These are phyloP conservation scores for Eonycteris spelaea DNA, from an alignment of 2,113 vertebrate genomes.

Conservation along the genomic window DNA sequence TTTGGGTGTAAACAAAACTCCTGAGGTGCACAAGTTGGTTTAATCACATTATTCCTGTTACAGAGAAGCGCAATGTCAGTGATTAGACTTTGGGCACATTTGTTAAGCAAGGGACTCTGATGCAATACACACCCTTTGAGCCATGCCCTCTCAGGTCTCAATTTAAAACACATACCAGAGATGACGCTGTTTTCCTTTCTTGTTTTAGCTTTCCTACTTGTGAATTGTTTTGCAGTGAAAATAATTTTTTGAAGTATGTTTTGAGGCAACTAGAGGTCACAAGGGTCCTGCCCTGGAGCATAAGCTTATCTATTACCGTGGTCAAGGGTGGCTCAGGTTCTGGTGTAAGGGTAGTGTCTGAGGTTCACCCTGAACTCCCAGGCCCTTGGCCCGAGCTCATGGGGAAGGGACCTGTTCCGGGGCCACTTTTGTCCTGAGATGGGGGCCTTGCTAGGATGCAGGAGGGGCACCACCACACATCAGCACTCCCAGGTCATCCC, in stretches of 20 bases:
- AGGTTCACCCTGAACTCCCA: neutral
- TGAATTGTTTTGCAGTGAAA: neutral
- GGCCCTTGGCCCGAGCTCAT: neutral
- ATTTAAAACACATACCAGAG: neutral
- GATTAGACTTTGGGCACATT: neutral
- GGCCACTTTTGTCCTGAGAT: neutral
- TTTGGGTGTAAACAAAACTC: neutral
- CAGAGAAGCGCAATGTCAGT: neutral
- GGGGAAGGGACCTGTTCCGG: neutral
- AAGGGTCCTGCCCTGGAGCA: neutral
- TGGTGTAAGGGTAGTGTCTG: neutral
- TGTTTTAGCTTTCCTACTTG: neutral
- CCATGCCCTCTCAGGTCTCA: neutral
- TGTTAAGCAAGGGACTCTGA: neutral
- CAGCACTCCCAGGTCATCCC: neutral
- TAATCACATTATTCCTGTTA: neutral
- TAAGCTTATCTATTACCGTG: neutral
- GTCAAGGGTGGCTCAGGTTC: neutral
- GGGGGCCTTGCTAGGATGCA: no score
- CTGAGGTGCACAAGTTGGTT: neutral
- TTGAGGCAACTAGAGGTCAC: neutral
- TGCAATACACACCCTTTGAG: neutral
- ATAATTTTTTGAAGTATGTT: neutral
- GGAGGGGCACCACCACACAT: neutral
- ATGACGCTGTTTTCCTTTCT: neutral